phyloP scores from a whole-genome alignment of 2,797 vertebrate species.

The Schizothorax lantsangensis region DNA sequence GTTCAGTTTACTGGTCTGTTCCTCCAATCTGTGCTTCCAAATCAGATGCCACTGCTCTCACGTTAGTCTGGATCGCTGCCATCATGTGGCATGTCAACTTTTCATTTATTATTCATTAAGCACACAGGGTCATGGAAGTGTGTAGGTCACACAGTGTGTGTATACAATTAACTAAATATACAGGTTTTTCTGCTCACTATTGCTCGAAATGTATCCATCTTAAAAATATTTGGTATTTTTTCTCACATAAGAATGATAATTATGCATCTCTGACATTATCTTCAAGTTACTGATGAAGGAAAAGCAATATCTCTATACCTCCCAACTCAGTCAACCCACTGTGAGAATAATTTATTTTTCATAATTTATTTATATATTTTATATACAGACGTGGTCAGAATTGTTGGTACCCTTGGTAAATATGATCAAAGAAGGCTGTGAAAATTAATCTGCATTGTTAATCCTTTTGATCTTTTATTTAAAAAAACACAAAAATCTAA shows the following conservation, averaged over 20 bases:
- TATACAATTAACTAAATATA: neutral
- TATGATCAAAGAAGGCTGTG: too few relatives aligned
- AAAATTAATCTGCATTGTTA: too few relatives aligned
- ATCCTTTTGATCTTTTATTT: too few relatives aligned
- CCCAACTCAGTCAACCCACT: too few relatives aligned
- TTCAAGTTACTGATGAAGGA: neutral
- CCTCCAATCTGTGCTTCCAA: neutral
- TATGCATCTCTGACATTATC: neutral
- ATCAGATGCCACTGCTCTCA: constrained; percentile 2
- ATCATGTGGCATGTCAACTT: neutral
- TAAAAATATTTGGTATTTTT: neutral
- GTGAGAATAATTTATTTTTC: neutral
- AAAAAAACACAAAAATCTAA: too few relatives aligned
- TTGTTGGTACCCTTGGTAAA: too few relatives aligned
- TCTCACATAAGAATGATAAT: neutral
- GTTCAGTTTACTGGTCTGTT: neutral
- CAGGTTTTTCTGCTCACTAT: neutral
- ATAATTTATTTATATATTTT: neutral
- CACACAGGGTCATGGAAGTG: neutral
- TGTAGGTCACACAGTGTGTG: constrained; percentile 11
- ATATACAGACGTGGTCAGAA: too few relatives aligned
- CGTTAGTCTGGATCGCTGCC: neutral
- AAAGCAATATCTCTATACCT: neutral
- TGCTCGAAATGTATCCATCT: neutral
- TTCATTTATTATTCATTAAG: constrained; percentile 34